Conservation (phyloP, 2,888 invertebrate species). For the Hipparchia semele region DNA sequence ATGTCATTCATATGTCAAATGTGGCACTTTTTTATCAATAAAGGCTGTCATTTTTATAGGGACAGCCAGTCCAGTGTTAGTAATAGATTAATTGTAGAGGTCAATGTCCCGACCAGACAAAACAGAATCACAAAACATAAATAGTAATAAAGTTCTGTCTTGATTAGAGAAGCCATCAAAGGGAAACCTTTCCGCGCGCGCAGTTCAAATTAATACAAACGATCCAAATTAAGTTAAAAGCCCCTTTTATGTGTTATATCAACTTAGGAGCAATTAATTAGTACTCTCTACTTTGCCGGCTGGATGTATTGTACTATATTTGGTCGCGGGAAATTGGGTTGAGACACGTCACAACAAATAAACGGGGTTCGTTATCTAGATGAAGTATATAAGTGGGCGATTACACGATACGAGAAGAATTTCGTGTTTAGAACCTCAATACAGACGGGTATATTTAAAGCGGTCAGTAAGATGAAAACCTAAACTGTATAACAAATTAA, state of each 20-base stretch:
- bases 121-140: too few relatives aligned
- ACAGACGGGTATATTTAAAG: too few relatives aligned
- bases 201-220: constrained; percentile 21
- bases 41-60: too few relatives aligned
- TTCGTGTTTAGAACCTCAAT: background rate
- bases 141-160: too few relatives aligned
- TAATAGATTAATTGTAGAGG: too few relatives aligned
- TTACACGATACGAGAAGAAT: background rate
- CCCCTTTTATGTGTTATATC: constrained; percentile 17
- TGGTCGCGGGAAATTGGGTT: constrained; percentile 30
- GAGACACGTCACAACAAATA: constrained; percentile 21
- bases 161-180: background rate
- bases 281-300: background rate
- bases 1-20: too few relatives aligned
- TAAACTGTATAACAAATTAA: too few relatives aligned
- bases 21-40: too few relatives aligned
- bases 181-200: background rate
- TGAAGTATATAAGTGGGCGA: constrained; percentile 4
- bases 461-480: too few relatives aligned
- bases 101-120: too few relatives aligned
- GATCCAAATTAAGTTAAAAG: constrained; percentile 21
- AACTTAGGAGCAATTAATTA: constrained; percentile 35
- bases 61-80: too few relatives aligned
- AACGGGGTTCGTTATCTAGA: constrained; percentile 19
- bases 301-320: constrained; percentile 32